Base-by-base conservation (phyloP, 2,113 vertebrate genomes). In the Alligator sinensis region DNA sequence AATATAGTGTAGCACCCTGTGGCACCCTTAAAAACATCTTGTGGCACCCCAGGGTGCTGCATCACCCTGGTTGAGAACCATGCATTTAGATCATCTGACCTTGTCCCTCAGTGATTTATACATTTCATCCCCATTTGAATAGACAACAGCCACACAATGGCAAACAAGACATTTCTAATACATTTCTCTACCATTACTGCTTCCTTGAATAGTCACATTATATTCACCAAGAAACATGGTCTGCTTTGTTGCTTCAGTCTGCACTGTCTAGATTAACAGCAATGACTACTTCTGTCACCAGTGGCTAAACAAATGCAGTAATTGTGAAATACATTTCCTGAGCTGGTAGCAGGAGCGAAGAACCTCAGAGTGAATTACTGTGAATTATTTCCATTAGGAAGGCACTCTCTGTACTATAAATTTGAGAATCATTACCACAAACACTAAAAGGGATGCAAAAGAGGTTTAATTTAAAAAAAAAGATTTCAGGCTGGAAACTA, bases 381-480 rank as follows among this genome's bases (percentile, higher is more conserved):
- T 82, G 86, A 93, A 77, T 1, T 90, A 93, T 88, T 62, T 96
- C 92, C 94, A 90, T 92, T 96, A 95, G 94, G 96, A 96, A 70
- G n/a, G 28, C n/a, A 70, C 17, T 34, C 30, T 70, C 34, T 70
- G 66, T 10, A 5, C 18, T 91, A 68, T 62, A 38, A 96, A 92
- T 30, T 91, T 89, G 78, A 88, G 18, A 72, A 72, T 84, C 88
- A 95, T 96, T 92, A 93, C 91, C 86, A 63, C 74, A 90, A 94
- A 85, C 63, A 92, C 95, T 91, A 93, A 93, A 94, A 92, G 90
- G 82, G 24, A 18, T 90, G 84, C 82, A 79, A 81, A 82, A 68
- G 28, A 79, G 9, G 80, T 96, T 87, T 90, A 96, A 94, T 97
- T 93, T 88, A 93, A 94, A 92, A 77, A 77, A 96, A 96, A 96